Conservation (phyloP, 2,888 invertebrate genomes). For the Scaptomyza reducta region DNA sequence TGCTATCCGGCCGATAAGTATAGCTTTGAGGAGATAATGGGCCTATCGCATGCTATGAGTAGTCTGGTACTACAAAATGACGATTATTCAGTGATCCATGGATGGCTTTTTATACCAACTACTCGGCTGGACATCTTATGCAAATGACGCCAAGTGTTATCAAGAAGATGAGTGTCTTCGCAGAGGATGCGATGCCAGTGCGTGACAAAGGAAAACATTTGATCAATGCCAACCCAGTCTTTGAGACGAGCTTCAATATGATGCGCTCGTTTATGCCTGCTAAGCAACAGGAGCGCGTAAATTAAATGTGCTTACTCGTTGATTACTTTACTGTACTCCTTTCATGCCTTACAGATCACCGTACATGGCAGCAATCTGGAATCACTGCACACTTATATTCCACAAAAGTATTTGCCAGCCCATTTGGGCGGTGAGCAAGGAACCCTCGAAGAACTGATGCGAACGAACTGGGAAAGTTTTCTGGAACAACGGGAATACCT, state of each 20-base stretch:
- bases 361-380: conserved; percentile 86
- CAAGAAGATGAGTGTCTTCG: conserved; percentile 85
- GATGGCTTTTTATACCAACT: conserved; percentile 85
- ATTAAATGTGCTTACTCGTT: conserved; percentile 63
- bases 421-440: conserved; percentile 88
- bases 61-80: conserved; percentile 86
- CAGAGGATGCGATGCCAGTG: conserved; percentile 87
- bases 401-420: conserved; percentile 86
- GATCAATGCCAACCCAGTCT: conserved; percentile 86
- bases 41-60: conserved; percentile 85
- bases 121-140: conserved; percentile 85
- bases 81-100: conserved; percentile 86
- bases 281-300: conserved; percentile 87
- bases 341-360: conserved; percentile 83
- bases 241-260: conserved; percentile 86
- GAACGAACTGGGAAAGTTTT: conserved; percentile 55
- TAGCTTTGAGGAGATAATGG: conserved; percentile 85
- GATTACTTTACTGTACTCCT: background rate
- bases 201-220: conserved; percentile 86
- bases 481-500: conserved; percentile 62
- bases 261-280: conserved; percentile 86
- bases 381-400: conserved; percentile 86
- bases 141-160: conserved; percentile 86
- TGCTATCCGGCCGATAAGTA: conserved; percentile 84
- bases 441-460: conserved; percentile 80